phyloP scores from a whole-genome alignment of 2,888 invertebrate genomes.

The Melitaea athalia region DNA sequence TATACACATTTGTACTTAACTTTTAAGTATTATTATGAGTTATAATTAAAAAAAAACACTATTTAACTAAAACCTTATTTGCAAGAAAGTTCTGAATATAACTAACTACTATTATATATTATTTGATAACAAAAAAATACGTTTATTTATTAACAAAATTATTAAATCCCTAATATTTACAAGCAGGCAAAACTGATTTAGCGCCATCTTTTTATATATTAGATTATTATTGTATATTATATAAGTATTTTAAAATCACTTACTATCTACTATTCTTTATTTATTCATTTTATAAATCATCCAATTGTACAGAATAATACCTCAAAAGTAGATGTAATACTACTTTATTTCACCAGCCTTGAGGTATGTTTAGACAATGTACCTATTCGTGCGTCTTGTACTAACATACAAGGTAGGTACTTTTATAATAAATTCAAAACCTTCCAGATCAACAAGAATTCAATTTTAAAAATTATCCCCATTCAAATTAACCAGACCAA shows the following conservation, averaged over 20 bases:
- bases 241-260: not conserved
- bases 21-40: not conserved
- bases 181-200: not conserved
- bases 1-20: not conserved
- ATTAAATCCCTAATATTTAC: constrained; percentile 7
- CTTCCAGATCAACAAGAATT: too few species aligned
- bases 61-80: not conserved
- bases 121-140: not conserved
- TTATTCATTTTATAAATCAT: not conserved
- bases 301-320: too few species aligned
- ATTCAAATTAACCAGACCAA: too few species aligned
- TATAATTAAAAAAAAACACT: not conserved
- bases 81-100: not conserved
- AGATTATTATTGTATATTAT: too few species aligned
- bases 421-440: too few species aligned
- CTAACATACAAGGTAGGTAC: too few species aligned
- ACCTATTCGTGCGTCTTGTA: too few species aligned
- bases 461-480: too few species aligned
- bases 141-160: not conserved
- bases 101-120: not conserved
- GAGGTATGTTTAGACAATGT: too few species aligned
- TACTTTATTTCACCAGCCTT: too few species aligned
- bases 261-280: not conserved
- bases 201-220: not conserved
- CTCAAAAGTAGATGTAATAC: too few species aligned